Evolutionary conservation across 2,113 vertebrate species (phyloP).

Genomic region (Isurus oxyrinchus): DNA sequence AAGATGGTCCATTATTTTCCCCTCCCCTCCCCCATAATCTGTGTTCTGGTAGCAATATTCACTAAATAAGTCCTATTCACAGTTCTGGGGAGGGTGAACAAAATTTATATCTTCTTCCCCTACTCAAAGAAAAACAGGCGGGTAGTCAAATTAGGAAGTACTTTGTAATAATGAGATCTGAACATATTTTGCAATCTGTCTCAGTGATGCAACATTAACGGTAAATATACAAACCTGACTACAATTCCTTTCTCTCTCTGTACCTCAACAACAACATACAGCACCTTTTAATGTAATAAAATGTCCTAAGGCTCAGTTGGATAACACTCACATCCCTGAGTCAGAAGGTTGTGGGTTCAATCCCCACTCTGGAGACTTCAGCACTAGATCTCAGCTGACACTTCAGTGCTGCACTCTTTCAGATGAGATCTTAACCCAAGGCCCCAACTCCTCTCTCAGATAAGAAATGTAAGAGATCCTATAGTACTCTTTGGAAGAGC

Average conservation of each 20-base stretch:
- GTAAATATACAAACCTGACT: not conserved
- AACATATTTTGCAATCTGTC: not conserved
- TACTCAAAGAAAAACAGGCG: not conserved
- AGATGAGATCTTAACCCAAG: not conserved
- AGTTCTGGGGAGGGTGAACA: not conserved
- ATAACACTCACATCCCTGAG: too few relatives aligned
- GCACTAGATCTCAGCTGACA: not conserved
- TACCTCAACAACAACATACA: not conserved
- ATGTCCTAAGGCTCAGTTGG: too few relatives aligned
- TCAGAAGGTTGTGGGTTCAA: too few relatives aligned
- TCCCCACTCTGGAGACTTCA: not conserved
- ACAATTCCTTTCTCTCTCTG: not conserved
- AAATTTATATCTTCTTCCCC: not conserved
- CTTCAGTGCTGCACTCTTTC: not conserved
- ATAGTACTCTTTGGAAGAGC: not conserved
- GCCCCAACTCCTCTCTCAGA: too few relatives aligned
- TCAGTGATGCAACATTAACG: not conserved
- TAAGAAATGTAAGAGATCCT: not conserved
- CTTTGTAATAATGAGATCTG: not conserved
- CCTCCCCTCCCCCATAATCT: not conserved
- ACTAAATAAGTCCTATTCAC: not conserved
- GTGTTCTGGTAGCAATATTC: not conserved
- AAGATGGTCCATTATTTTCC: not conserved
- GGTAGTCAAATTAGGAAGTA: not conserved
- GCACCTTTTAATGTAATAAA: too few relatives aligned